Conservation (phyloP, 2,113 vertebrate species). For the Apeltes quadracus region DNA sequence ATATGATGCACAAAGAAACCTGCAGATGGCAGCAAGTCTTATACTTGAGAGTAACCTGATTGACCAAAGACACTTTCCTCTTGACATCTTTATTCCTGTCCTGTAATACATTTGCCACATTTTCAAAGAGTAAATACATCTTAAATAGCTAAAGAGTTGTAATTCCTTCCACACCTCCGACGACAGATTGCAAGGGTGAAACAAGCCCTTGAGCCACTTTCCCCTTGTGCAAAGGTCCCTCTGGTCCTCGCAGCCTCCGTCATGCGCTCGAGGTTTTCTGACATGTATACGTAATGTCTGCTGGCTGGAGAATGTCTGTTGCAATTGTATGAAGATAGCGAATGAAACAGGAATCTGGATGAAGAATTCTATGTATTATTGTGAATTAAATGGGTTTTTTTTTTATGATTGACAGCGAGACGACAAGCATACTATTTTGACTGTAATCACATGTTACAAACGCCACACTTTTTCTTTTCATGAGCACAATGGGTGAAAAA, state of each 20-base stretch:
- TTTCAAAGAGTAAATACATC: constrained; percentile 78
- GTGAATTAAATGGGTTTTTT: constrained; percentile 3
- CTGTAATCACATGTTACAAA: constrained; percentile 52
- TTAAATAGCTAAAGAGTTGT: constrained; percentile 78
- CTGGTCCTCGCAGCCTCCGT: constrained; percentile 54
- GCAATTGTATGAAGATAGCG: constrained; percentile 47
- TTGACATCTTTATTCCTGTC: constrained; percentile 79
- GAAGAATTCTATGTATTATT: constrained; percentile 48
- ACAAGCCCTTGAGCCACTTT: constrained; percentile 63
- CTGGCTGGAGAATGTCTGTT: constrained; percentile 50
- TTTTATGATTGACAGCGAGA: constrained; percentile 40
- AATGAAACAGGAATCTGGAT: constrained; percentile 51
- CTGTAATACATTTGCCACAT: constrained; percentile 75
- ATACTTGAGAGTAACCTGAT: not conserved
- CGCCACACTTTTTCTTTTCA: constrained; percentile 4
- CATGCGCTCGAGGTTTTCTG: constrained; percentile 55
- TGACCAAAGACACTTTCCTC: constrained; percentile 35
- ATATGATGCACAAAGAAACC: constrained; percentile 4
- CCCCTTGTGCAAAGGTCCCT: constrained; percentile 65
- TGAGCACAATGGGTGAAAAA: constrained; percentile 43
- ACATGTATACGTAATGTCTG: constrained; percentile 53
- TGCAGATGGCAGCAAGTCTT: constrained; percentile 62
- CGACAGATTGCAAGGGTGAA: constrained; percentile 66
- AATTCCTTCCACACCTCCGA: constrained; percentile 59
- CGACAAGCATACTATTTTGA: constrained; percentile 37